Evolutionary conservation across 2,113 vertebrate genomes (phyloP), one percentile per base, ranked within the genome.

Genomic region (Danionella cerebrum): DNA sequence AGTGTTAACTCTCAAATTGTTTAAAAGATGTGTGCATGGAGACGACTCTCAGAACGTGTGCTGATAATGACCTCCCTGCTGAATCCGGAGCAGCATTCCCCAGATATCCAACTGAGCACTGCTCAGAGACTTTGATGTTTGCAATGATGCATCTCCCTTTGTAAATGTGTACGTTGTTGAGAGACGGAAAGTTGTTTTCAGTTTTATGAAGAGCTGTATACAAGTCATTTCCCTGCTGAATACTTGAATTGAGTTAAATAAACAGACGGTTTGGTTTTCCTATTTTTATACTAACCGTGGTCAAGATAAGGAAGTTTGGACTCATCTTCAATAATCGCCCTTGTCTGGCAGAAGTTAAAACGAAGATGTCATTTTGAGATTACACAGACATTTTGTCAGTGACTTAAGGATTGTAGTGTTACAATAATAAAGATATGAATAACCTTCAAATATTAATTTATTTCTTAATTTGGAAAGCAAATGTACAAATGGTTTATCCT

Each of bases 61-160:
- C 83, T 60, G 71, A 66, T 86, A 85, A 87, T 81, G 86, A 88
- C 87, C 85, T 88, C 87, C 85, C 86, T 76, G 76, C 84, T 79
- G 86, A 86, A 75, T 81, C 73, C 65, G 72, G 70, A 78, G 60
- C 77, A 71, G 74, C 48, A 52, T 65, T 73, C 64, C 35, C 45
- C 12, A 68, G 53, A 39, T 45, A 65, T 51, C 75, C 44, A 57
- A 12, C 31, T 74, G 73, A 54, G 48, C 64, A 67, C 67, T 52
- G 66, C 44, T 54, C 45, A 58, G 71, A 74, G 74, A 80, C 80
- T 84, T 85, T 87, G 83, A 86, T 82, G 83, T 71, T 72, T 73
- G 79, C 71, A 81, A 65, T 58, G 41, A 75, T 83, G 79, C 79
- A 76, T 82, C 80, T 78, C 77, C 70, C 65, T 35, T 64, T 74